phyloP scores from a whole-genome alignment of 2,113 vertebrate species.

The Rhabdornis inornatus region DNA sequence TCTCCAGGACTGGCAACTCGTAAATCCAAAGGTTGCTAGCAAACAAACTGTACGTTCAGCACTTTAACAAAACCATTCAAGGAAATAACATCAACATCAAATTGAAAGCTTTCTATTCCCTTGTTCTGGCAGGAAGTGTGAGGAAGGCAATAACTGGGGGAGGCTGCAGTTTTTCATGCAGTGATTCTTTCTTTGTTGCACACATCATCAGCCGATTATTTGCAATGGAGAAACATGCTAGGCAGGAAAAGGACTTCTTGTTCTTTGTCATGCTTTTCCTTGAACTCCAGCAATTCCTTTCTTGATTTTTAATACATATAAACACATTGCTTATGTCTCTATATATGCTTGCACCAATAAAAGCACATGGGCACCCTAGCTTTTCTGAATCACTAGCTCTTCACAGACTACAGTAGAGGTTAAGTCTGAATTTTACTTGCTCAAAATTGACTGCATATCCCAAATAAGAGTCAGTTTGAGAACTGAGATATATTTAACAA shows the following conservation, averaged over 20 bases:
- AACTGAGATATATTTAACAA: not conserved
- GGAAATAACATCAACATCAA: constrained; percentile 34
- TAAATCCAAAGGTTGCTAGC: constrained; percentile 54
- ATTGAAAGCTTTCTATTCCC: constrained; percentile 41
- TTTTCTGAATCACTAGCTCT: not conserved
- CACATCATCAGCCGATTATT: not conserved
- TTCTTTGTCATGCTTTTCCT: not conserved
- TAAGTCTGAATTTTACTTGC: not conserved
- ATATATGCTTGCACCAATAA: not conserved
- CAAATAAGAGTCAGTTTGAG: not conserved
- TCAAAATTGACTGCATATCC: not conserved
- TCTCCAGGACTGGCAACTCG: constrained; percentile 32
- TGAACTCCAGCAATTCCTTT: not conserved
- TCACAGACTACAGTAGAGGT: not conserved
- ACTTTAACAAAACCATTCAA: constrained; percentile 53
- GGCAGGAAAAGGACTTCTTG: not conserved
- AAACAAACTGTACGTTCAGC: constrained; percentile 50
- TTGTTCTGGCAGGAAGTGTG: constrained; percentile 4
- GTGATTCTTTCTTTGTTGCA: constrained; percentile 24
- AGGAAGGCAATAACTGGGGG: constrained; percentile 21
- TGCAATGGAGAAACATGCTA: not conserved
- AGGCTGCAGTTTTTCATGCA: constrained; percentile 41
- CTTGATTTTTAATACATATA: not conserved
- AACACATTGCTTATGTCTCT: not conserved
- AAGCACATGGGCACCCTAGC: not conserved